These are phyloP conservation scores for Protodeltote pygarga DNA, from an alignment of 2,888 invertebrate species.

Conservation along the genomic window DNA sequence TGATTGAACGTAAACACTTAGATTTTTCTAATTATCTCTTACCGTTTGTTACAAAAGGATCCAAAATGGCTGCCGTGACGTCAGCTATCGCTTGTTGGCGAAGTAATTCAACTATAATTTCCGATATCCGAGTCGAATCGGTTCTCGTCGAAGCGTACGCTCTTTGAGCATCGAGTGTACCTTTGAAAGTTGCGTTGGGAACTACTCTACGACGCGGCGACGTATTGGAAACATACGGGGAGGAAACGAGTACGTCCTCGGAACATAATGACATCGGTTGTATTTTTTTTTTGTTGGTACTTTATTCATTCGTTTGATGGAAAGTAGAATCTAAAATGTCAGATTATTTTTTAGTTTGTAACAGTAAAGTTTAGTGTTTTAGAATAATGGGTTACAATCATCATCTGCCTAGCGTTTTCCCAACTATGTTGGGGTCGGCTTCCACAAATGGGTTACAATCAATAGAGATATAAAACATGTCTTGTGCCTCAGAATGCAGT, in stretches of 20 bases:
- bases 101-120: slow-evolving; percentile 57
- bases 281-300: slow-evolving; percentile 16
- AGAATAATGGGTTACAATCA: no score
- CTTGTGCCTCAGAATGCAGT: no score
- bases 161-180: slow-evolving; percentile 51
- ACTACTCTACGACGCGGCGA: slow-evolving; percentile 35
- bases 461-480: no score
- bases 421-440: no score
- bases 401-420: no score
- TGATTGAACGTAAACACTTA: slow-evolving; percentile 23
- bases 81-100: slow-evolving; percentile 52
- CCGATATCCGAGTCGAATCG: slow-evolving; percentile 55
- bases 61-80: slow-evolving; percentile 48
- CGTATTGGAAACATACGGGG: slow-evolving; percentile 36
- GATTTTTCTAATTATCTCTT: slow-evolving; percentile 44
- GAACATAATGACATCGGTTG: no score
- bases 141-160: slow-evolving; percentile 45
- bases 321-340: no score
- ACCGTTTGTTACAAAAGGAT: slow-evolving; percentile 47
- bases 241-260: no score
- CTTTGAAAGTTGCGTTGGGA: slow-evolving; percentile 49
- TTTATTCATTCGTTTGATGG: background rate
- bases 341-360: no score
- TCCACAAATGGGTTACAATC: no score
- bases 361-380: no score